Percentiles rank a stretch among this genome's conserved stretches.
phyloP scores from a whole-genome alignment of 1,140 invertebrate genomes.

The Neocloeon triangulifer region DNA sequence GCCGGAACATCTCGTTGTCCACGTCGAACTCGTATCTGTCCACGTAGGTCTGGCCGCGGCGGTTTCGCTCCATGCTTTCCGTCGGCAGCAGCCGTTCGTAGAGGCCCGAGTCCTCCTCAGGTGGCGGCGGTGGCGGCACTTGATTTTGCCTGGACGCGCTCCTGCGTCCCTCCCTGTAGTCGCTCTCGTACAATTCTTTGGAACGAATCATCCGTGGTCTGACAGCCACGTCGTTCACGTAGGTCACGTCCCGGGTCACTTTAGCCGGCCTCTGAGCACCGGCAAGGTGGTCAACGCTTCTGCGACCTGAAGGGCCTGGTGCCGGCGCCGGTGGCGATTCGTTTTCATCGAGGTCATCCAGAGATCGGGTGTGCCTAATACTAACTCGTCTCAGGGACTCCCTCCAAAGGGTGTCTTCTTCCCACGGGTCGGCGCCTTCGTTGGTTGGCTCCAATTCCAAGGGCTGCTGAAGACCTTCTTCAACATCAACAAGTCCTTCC shows the following conservation, averaged over 20 bases:
- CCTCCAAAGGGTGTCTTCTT: constrained; percentile 57
- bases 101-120: constrained; percentile 10
- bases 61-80: constrained; percentile 12
- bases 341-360: constrained; percentile 47
- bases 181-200: constrained; percentile 11
- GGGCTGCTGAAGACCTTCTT: constrained; percentile 1
- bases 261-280: constrained; percentile 14
- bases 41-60: constrained; percentile 13
- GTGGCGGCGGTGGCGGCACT: background rate
- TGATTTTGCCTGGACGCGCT: background rate
- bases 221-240: constrained; percentile 43
- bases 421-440: constrained; percentile 46
- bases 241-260: constrained; percentile 39
- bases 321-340: background rate
- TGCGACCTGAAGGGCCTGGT: background rate
- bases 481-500: constrained; percentile 35
- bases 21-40: constrained; percentile 23
- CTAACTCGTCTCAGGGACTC: constrained; percentile 54
- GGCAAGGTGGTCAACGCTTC: constrained; percentile 6
- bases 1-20: constrained; percentile 16
- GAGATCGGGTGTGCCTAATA: constrained; percentile 50
- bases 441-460: background rate
- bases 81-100: constrained; percentile 18
- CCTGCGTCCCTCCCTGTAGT: constrained; percentile 10
- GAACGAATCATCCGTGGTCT: background rate